A percentile compares a stretch with the other conserved stretches of the same genome.
Evolutionary conservation across 2,113 vertebrate species (phyloP).

Genomic region (Sprattus sprattus): DNA sequence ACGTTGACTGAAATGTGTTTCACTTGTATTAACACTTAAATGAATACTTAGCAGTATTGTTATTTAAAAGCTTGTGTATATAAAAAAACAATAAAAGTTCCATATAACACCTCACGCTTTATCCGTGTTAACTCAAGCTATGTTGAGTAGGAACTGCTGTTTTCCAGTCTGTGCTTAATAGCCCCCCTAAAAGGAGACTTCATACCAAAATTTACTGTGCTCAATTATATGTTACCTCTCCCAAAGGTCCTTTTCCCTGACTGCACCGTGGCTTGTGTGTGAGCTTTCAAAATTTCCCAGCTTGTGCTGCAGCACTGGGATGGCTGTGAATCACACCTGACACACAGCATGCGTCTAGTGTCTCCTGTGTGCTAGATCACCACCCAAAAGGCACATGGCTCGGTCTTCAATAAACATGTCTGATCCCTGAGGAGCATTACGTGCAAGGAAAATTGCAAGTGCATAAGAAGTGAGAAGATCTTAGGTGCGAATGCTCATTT

Average conservation of each 20-base stretch:
- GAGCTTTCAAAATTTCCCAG: constrained; percentile 33
- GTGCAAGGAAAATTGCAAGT: background rate
- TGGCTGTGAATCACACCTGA: constrained; percentile 26
- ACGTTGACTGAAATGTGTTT: too few species aligned
- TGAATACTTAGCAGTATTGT: background rate
- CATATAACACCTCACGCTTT: background rate
- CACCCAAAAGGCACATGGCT: constrained; percentile 17
- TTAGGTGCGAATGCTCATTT: background rate
- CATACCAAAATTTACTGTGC: constrained; percentile 33
- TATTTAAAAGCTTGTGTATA: background rate
- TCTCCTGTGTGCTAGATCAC: constrained; percentile 2
- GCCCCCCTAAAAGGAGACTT: constrained; percentile 25
- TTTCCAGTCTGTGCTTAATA: constrained; percentile 16
- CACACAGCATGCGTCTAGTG: background rate
- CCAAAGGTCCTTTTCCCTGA: constrained; percentile 22
- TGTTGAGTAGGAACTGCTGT: constrained; percentile 7
- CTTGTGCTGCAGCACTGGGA: background rate
- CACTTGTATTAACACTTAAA: background rate
- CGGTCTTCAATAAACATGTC: constrained; percentile 1
- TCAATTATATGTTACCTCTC: constrained; percentile 41
- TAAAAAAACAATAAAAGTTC: background rate
- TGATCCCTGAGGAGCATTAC: background rate
- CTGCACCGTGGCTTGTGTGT: constrained; percentile 13
- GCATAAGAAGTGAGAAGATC: constrained; percentile 14
- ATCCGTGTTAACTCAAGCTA: background rate